phyloP scores from a whole-genome alignment of 2,797 vertebrate genomes.

The Cygnus olor region DNA sequence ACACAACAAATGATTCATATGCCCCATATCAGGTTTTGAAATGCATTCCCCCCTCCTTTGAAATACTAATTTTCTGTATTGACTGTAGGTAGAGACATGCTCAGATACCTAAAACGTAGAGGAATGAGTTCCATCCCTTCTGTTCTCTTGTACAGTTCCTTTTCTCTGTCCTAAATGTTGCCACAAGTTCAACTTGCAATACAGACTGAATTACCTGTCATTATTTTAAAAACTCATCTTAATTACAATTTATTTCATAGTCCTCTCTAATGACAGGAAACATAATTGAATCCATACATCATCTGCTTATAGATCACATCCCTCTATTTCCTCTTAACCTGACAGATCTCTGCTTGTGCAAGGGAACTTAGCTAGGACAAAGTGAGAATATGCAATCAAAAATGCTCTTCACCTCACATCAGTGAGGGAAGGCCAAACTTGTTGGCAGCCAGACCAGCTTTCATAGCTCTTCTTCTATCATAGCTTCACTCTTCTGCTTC shows the following conservation, averaged over 20 bases:
- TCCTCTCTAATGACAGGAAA: background rate
- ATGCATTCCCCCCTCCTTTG: background rate
- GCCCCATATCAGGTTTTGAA: background rate
- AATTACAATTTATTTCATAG: background rate
- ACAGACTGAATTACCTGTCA: background rate
- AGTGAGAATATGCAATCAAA: background rate
- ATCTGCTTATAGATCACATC: background rate
- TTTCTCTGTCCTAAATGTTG: background rate
- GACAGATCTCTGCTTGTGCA: background rate
- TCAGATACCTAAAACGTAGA: background rate
- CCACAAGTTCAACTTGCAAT: background rate
- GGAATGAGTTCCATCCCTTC: background rate
- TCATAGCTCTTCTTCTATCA: background rate
- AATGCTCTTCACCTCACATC: background rate
- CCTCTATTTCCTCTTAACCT: background rate
- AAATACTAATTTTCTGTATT: background rate
- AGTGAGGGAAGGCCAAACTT: background rate
- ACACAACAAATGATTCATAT: background rate
- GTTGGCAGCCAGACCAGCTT: background rate
- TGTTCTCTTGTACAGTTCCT: background rate
- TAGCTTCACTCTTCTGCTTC: background rate
- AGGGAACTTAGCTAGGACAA: background rate
- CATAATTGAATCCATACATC: fast-evolving
- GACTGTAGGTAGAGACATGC: background rate
- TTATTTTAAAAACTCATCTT: background rate